A percentile compares a stretch with the other conserved stretches of the same genome.
Evolutionary conservation across 2,113 vertebrate species (phyloP).

Genomic region (Platichthys stellatus): DNA sequence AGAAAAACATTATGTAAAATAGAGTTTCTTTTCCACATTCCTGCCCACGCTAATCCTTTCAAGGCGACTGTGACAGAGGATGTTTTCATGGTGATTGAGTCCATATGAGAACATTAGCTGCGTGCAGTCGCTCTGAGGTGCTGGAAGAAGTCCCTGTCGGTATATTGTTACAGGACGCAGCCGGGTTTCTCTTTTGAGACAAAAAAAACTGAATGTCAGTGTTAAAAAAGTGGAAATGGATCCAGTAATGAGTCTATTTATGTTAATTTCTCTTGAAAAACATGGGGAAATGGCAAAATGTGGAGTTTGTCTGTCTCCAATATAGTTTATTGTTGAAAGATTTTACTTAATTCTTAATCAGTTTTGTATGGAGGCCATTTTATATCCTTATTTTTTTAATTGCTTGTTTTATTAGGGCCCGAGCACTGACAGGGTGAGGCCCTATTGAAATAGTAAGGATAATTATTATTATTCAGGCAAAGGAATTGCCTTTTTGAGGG

Average conservation of each 20-base stretch:
- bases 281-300: no score
- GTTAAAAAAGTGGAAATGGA: background rate
- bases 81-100: constrained; percentile 58
- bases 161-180: no score
- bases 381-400: no score
- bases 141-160: background rate
- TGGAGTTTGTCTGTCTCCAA: no score
- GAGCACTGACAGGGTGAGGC: no score
- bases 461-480: no score
- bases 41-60: constrained; percentile 65
- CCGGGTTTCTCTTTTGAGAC: background rate
- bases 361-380: no score
- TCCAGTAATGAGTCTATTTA: background rate
- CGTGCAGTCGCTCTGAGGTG: constrained; percentile 16
- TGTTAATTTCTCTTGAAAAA: background rate
- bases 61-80: constrained; percentile 54
- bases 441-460: no score
- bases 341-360: no score
- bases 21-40: constrained; percentile 23
- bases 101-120: constrained; percentile 24
- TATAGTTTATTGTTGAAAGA: no score
- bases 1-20: constrained; percentile 40
- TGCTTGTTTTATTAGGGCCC: no score
- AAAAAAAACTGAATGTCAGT: background rate
- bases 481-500: no score